Base-by-base conservation (phyloP, 2,888 invertebrate genomes). In the Drosophila niveifrons region DNA sequence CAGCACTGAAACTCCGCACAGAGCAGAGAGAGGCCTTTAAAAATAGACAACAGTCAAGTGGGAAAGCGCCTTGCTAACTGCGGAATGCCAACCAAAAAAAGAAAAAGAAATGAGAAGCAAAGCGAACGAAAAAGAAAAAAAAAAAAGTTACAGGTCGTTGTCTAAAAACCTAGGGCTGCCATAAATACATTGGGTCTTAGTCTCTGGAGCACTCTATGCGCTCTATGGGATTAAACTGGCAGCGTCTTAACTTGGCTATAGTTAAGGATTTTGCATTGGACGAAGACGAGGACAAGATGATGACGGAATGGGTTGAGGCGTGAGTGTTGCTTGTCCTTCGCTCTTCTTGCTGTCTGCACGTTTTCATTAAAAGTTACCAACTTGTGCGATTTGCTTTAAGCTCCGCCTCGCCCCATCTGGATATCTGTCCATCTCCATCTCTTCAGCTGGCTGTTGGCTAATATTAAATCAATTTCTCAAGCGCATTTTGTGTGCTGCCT, bases 141-240 rank as follows among this genome's bases (percentile, higher is more conserved):
- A 11, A 23, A 48, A 62, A 48, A 18, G 58, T 64, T 56, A 39
- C 48, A 61, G 62, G 65, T 61, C 53, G 70, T 78, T 78, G 65
- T 69, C 59, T 56, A 61, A 82, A 82, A 18, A 82, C 72, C 82
- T 72, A 77, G 61, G 66, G 43, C 64, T 75, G 59, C 65, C 80
- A 80, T 80, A 88, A 88, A 86, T 86, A 80, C 81, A 87, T 79
- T 76, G 78, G 82, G 88, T 79, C 88, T 82, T 84, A 87, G 79
- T 78, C 67, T 75, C 82, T 72, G 62, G 77, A 79, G 67, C 75
- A 68, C 66, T 75, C 75, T 88, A 67, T n/a, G 36, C 36, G 36
- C 83, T 83, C 82, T 79, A 23, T 81, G 79, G 89, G 87, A 85
- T 85, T 85, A 88, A 86, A 71, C 79, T 68, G 85, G 74, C 70